Evolutionary conservation across 2,797 vertebrate species (phyloP).

Genomic region (Coranthus polyacanthus): DNA sequence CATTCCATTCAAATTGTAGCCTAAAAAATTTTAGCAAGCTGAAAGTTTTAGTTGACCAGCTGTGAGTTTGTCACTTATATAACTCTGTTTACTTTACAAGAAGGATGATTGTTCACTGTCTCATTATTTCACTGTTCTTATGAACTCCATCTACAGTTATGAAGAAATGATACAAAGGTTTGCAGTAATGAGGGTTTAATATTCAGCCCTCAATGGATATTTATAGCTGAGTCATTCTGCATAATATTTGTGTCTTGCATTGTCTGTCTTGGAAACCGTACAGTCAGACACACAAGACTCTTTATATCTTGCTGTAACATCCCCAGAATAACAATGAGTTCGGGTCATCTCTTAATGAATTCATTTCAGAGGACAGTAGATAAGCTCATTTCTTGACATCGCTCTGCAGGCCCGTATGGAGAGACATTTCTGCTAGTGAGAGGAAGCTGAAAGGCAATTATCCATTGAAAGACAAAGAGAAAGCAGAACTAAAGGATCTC

Average conservation of each 20-base stretch:
- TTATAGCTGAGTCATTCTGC: slow-evolving; percentile 53
- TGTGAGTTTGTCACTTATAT: background rate
- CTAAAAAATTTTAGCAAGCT: no score
- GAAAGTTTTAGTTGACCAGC: background rate
- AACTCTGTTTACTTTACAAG: slow-evolving; percentile 7
- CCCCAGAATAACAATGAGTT: slow-evolving; percentile 67
- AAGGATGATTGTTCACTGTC: background rate
- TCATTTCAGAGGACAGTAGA: slow-evolving; percentile 72
- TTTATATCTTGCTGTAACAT: slow-evolving; percentile 63
- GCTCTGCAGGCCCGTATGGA: slow-evolving; percentile 42
- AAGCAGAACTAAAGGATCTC: slow-evolving; percentile 43
- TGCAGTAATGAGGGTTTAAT: slow-evolving; percentile 29
- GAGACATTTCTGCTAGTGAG: slow-evolving; percentile 46
- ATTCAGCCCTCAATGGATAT: slow-evolving; percentile 47
- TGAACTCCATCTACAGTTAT: slow-evolving; percentile 10
- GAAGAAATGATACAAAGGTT: slow-evolving; percentile 24
- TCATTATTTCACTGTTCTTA: slow-evolving; percentile 19
- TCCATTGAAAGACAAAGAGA: slow-evolving; percentile 57
- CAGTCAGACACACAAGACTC: slow-evolving; percentile 40
- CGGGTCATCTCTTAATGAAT: slow-evolving; percentile 68
- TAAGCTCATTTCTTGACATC: slow-evolving; percentile 70
- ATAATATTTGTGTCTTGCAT: slow-evolving; percentile 46
- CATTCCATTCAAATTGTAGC: background rate
- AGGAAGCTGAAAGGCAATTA: slow-evolving; percentile 71
- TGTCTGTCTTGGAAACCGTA: slow-evolving; percentile 47